Evolutionary conservation across 2,888 invertebrate genomes (phyloP), one percentile per base, ranked within the genome.

Genomic region (Sepiola atlantica): DNA sequence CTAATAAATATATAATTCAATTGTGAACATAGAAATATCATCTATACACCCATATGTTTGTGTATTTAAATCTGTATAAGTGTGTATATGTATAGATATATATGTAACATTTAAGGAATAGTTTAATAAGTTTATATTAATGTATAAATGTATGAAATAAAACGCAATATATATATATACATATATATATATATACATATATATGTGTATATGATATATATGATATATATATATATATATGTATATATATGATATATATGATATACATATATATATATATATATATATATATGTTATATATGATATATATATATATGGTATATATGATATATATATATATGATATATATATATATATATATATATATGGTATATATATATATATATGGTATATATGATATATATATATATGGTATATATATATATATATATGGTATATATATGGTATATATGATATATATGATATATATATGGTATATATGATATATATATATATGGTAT

Each of bases 141-240:
- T n/a, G n/a, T n/a, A n/a, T n/a, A n/a, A n/a, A n/a, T n/a, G n/a
- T n/a, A n/a, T n/a, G n/a, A n/a, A n/a, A n/a, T n/a, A n/a, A n/a
- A n/a, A n/a, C n/a, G n/a, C n/a, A n/a, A 18, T 35, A 16, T 35
- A 20, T n/a, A 3, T 91, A 3, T 91, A 32, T 32, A 28, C 21
- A 91, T 35, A 91, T 91, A 35, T 91, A 32, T 32, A 91, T 91
- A 35, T 91, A 91, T 91, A 4, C 28, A 92, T 92, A 92, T 45
- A 35, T 45, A 45, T 92, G 24, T n/a, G 1, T n/a, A 45, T 45
- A 45, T 45, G 21, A 20, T 4, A 45, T 45, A 45, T 45, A 2
- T 45, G n/a, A 45, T 45, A 45, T 45, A 45, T 4, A 45, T 45
- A 45, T 45, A 45, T 45, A 45, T 8, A 45, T 45, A 45, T 45